Percentiles rank a stretch among this genome's conserved stretches.
Conservation (phyloP, 2,797 vertebrate species). For the Distichodus sexfasciatus region DNA sequence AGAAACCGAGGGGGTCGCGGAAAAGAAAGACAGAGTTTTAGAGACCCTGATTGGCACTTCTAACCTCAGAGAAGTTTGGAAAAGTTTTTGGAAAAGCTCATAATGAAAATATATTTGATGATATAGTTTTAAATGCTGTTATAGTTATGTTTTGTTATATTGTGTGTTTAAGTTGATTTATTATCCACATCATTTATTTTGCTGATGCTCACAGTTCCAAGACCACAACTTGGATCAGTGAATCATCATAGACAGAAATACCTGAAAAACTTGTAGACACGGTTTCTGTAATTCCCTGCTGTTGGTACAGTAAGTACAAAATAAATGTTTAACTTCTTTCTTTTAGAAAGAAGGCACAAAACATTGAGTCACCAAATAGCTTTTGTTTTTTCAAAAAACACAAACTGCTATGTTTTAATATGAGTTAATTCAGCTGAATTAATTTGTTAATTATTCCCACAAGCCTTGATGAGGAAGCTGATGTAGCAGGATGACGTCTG, state of each 20-base stretch:
- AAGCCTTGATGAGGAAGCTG: background rate
- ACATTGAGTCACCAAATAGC: background rate
- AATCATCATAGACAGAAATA: too few species aligned
- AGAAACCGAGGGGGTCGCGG: conserved; percentile 41
- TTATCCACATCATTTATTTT: too few species aligned
- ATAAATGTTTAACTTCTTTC: background rate
- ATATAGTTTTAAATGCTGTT: too few species aligned
- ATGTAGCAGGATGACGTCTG: background rate
- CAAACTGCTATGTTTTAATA: background rate
- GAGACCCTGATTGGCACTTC: conserved; percentile 54
- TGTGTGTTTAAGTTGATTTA: too few species aligned
- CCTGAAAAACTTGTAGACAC: too few species aligned
- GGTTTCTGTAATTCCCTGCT: too few species aligned
- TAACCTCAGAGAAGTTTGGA: conserved; percentile 52
- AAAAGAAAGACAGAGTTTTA: conserved; percentile 43
- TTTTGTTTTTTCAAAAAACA: background rate
- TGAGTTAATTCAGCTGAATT: background rate
- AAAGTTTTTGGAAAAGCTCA: background rate
- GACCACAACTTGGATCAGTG: too few species aligned
- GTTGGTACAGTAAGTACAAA: too few species aligned
- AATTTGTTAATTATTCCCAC: background rate
- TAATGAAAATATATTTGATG: too few species aligned
- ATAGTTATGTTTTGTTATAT: too few species aligned
- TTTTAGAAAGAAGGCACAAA: conserved; percentile 25
- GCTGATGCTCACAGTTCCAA: too few species aligned